phyloP scores from a whole-genome alignment of 2,113 vertebrate species.

The Rhinogobius similis region DNA sequence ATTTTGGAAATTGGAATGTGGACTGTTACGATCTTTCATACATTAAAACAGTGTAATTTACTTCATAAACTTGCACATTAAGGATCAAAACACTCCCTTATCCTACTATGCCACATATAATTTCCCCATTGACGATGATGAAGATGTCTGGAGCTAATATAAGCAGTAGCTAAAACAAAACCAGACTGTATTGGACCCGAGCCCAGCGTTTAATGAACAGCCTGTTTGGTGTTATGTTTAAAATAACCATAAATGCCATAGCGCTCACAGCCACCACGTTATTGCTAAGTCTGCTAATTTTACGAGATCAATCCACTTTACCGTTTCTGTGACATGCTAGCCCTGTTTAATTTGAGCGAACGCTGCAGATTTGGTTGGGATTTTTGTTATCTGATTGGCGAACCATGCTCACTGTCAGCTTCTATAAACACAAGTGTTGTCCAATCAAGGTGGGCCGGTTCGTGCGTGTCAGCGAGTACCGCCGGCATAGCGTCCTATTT shows the following conservation, averaged over 20 bases:
- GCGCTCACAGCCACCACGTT: conserved; percentile 13
- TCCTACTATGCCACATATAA: background rate
- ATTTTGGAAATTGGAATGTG: background rate
- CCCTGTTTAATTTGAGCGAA: conserved; percentile 30
- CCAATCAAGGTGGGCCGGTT: conserved; percentile 64
- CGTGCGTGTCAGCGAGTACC: conserved; percentile 58
- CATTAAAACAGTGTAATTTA: background rate
- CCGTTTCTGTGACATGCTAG: conserved; percentile 22
- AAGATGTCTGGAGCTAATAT: background rate
- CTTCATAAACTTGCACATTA: background rate
- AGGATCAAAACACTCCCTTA: background rate
- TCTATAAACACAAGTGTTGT: conserved; percentile 66
- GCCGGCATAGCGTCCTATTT: conserved; percentile 46
- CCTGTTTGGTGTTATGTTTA: conserved; percentile 31
- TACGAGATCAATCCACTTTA: conserved; percentile 24
- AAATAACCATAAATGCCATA: conserved; percentile 26
- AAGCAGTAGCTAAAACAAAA: conserved; percentile 30
- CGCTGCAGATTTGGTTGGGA: conserved; percentile 21
- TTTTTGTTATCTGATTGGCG: conserved; percentile 61
- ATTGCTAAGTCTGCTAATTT: conserved; percentile 3
- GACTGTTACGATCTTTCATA: background rate
- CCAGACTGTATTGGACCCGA: conserved; percentile 32
- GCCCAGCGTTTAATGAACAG: conserved; percentile 27
- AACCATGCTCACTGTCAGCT: conserved; percentile 54
- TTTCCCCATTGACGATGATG: conserved; percentile 2